A percentile compares a stretch with the other conserved stretches of the same genome.
phyloP scores from a whole-genome alignment of 2,797 vertebrate genomes.

The Dromococcyx pavoninus region DNA sequence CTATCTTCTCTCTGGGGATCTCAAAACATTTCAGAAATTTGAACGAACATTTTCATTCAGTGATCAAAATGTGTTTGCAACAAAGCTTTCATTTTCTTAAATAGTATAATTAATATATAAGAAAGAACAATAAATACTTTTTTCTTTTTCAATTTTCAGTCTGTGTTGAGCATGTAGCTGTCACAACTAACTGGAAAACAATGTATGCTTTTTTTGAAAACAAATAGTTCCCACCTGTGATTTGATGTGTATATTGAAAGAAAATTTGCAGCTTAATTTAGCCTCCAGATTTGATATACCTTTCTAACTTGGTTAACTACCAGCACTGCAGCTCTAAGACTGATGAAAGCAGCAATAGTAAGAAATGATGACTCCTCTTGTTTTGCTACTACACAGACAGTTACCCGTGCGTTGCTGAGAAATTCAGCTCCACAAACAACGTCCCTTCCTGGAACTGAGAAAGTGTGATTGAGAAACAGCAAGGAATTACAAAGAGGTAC shows the following conservation, averaged over 20 bases:
- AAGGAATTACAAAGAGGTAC: not conserved
- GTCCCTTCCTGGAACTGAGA: not conserved
- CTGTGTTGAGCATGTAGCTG: not conserved
- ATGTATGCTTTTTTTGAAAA: not conserved
- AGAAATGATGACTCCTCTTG: not conserved
- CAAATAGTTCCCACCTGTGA: not conserved
- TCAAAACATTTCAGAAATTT: not conserved
- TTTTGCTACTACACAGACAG: not conserved
- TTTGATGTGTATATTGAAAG: not conserved
- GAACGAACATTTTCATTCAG: not conserved
- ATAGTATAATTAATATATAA: not conserved
- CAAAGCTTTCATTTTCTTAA: slow-evolving; percentile 7
- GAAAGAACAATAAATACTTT: not conserved
- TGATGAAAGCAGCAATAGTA: not conserved
- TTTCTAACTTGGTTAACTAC: not conserved
- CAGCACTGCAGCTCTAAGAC: not conserved
- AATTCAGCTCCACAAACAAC: not conserved
- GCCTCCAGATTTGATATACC: not conserved
- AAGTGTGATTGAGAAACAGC: not conserved
- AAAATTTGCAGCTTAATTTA: not conserved
- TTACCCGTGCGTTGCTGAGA: not conserved
- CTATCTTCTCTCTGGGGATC: not conserved
- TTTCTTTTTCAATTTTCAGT: not conserved
- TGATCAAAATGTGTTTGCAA: slow-evolving; percentile 13
- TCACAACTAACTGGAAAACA: not conserved